phyloP scores from a whole-genome alignment of 2,888 invertebrate species.

The Smittia sp. region DNA sequence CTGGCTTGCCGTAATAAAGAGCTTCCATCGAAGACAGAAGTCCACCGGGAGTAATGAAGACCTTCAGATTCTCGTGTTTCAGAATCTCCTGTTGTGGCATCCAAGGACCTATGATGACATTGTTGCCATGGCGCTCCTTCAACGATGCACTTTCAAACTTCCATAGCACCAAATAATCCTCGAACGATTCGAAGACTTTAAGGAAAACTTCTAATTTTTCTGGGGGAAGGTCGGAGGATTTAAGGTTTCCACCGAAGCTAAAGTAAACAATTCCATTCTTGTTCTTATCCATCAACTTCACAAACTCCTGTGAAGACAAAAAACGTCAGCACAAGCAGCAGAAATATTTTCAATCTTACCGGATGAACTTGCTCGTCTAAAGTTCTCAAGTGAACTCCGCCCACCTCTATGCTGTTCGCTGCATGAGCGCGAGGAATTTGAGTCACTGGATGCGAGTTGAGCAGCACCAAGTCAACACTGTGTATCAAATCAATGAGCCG shows the following conservation, averaged over 20 bases:
- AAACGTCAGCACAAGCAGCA: neutral
- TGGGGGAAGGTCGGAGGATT: slow-evolving; percentile 49
- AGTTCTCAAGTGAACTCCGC: slow-evolving; percentile 43
- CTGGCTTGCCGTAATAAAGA: slow-evolving; percentile 54
- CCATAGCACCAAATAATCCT: slow-evolving; percentile 51
- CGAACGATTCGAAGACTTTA: slow-evolving; percentile 45
- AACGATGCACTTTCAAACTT: slow-evolving; percentile 56
- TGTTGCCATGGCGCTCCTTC: slow-evolving; percentile 49
- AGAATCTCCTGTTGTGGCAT: slow-evolving; percentile 52
- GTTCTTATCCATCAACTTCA: slow-evolving; percentile 48
- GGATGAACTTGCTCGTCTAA: slow-evolving; percentile 24
- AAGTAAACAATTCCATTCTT: slow-evolving; percentile 52
- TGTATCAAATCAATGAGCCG: slow-evolving; percentile 50
- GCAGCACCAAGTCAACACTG: slow-evolving; percentile 50
- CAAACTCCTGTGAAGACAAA: too few relatives aligned
- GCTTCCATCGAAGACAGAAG: slow-evolving; percentile 59
- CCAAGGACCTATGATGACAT: slow-evolving; percentile 52
- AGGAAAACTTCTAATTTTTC: slow-evolving; percentile 50
- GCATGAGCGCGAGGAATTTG: slow-evolving; percentile 51
- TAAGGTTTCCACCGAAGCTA: slow-evolving; percentile 53
- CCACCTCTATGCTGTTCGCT: slow-evolving; percentile 52
- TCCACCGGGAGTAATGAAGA: slow-evolving; percentile 62
- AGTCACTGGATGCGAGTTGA: slow-evolving; percentile 51
- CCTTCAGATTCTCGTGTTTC: slow-evolving; percentile 57
- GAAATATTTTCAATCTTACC: slow-evolving; percentile 7